Evolutionary conservation across 2,797 vertebrate species (phyloP).

Genomic region (Neostethus bicornis): DNA sequence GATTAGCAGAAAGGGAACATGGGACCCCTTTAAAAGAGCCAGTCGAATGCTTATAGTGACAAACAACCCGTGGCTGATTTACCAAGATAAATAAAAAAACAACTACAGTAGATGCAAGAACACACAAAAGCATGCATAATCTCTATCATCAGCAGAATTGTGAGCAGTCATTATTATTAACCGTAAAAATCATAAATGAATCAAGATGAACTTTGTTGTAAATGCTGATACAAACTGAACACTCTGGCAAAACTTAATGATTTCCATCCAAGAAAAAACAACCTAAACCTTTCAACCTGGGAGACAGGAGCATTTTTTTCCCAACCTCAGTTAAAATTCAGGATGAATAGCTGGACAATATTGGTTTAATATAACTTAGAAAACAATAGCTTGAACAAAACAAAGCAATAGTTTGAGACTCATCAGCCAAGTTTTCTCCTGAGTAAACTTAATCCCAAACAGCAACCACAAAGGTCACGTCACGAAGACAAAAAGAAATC

Average conservation of each 20-base stretch:
- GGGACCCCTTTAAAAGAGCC: background rate
- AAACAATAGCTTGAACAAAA: background rate
- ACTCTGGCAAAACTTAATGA: background rate
- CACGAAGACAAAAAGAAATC: background rate
- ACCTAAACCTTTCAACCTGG: background rate
- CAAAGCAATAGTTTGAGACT: background rate
- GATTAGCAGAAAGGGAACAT: background rate
- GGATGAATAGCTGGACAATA: background rate
- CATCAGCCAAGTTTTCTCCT: background rate
- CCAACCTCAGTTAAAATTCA: background rate
- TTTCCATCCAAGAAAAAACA: background rate
- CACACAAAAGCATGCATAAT: background rate
- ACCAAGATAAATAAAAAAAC: background rate
- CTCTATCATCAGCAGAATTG: background rate
- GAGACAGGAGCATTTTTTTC: no score
- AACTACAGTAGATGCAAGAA: background rate
- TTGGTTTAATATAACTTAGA: background rate
- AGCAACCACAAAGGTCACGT: background rate
- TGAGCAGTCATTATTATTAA: background rate
- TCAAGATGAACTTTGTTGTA: background rate
- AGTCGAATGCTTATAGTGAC: background rate
- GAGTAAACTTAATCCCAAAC: background rate
- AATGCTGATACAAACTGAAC: background rate
- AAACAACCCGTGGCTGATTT: constrained; percentile 1
- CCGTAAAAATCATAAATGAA: background rate